phyloP scores from a whole-genome alignment of 2,113 vertebrate genomes.

The Bubo bubo region DNA sequence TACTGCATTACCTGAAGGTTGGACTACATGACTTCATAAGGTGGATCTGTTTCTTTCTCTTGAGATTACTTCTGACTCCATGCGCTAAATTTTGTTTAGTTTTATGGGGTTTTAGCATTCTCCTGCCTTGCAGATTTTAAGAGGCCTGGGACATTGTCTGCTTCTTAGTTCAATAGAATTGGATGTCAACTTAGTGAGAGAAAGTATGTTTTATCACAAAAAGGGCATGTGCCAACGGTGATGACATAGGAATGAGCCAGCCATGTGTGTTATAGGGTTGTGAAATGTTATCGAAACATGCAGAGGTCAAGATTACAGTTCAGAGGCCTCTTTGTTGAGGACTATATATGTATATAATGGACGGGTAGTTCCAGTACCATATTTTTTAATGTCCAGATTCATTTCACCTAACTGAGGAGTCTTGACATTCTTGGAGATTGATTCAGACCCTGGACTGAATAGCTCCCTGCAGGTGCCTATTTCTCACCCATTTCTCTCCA shows the following conservation, averaged over 20 bases:
- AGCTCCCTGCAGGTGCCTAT: not conserved
- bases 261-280: not conserved
- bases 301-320: not conserved
- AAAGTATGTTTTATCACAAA: not conserved
- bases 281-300: not conserved
- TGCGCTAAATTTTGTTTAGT: not conserved
- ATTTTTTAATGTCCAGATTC: not conserved
- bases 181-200: not conserved
- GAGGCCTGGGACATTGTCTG: not conserved
- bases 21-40: rapidly evolving
- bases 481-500: not conserved
- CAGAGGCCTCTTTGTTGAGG: not conserved
- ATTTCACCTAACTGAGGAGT: not conserved
- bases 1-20: not conserved
- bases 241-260: not conserved
- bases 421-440: not conserved
- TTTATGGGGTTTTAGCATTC: not conserved
- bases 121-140: not conserved
- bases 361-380: not conserved
- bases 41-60: not conserved
- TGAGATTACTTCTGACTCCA: not conserved
- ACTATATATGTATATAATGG: not conserved
- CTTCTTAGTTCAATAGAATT: not conserved
- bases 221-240: not conserved
- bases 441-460: not conserved